Base-by-base conservation (phyloP, 1,140 invertebrate species). In the Cydia splendana region DNA sequence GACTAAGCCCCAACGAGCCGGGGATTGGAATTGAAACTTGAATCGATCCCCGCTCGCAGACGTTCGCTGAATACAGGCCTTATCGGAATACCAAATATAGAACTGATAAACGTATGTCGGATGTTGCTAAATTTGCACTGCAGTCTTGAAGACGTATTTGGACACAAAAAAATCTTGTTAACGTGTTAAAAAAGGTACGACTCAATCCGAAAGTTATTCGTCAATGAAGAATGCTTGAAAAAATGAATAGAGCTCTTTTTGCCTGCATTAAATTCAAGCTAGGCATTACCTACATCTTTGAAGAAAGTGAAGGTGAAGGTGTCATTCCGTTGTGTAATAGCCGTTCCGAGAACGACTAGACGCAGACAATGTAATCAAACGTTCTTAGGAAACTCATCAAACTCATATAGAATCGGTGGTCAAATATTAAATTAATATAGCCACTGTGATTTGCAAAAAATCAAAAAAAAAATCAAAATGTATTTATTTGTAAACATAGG, bases 281-380 rank as follows among this genome's bases (percentile, higher is more conserved):
- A 71, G 67, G 67, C 67, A 42, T 45, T 71, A 71, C 67, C 67
- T 71, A 71, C 67, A 71, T 71, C 34, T 34, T n/a, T 38, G 67
- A 71, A 71, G 67, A 71, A 71, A 71, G 67, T 71, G 67, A 71
- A 71, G 67, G 67, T 71, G 67, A 71, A 71, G 67, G 67, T 71
- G 67, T 71, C 67, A 45, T 42, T 71, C 13, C 65, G 67, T 71
- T 71, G 9, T 24, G 38, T 71, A 71, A 71, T 69, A 69, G 30
- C 67, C 2, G 34, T 42, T 38, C 30, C n/a, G 34, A 42, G 67
- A 71, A 71, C 34, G 34, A 18, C 9, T 18, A 38, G 34, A 34
- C 30, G 13, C 65, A 42, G 67, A 71, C 67, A 71, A 71, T 38
- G 67, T 42, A 71, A 45, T 38, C 67, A 71, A 48, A 71, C 18